Base-by-base conservation (phyloP, 1,140 invertebrate species). In the Dufourea novaeangliae region DNA sequence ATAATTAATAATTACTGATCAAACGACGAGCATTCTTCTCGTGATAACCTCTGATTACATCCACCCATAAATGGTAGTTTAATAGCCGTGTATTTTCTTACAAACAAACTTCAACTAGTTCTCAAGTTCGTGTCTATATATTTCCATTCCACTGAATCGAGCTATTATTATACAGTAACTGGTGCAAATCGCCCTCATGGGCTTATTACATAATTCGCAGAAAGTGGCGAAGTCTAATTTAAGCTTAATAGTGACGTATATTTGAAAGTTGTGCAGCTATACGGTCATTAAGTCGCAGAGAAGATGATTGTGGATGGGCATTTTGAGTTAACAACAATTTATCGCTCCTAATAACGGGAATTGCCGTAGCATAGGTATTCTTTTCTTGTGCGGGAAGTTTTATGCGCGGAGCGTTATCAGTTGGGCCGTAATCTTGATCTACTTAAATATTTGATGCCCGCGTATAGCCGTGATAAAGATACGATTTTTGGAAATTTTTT, bases 1-100 rank as follows among this genome's bases (percentile, higher is more conserved):
- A n/a, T n/a, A n/a, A n/a, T n/a, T n/a, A n/a, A n/a, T n/a, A n/a
- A 17, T 20, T 20, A n/a, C n/a, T 50, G n/a, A 50, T n/a, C n/a
- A n/a, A n/a, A 3, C 17, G 4, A 50, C 1, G 2, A 50, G 20
- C 46, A 12, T 50, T 54, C 22, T 3, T 12, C 22, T 22, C 52
- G 25, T 12, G 52, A 54, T 54, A 54, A 8, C 20, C 50, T 1
- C 2, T 12, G 25, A 25, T 11, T 4, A n/a, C 46, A n/a, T n/a
- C n/a, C 46, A 50, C 4, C 46, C 52, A 54, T 54, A 11, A 54
- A 54, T 27, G 1, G 22, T 34, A 22, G 37, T 80, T 79, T 70
- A 76, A 80, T 62, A 63, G 73, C 20, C 46, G 63, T 50, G 64
- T 78, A 63, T 62, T n/a, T 79, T 80, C 73, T 69, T 70, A 41